These are phyloP conservation scores for Anneissia japonica DNA, from an alignment of 35 echinoderm and acorn worm genomes.

Conservation along the genomic window DNA sequence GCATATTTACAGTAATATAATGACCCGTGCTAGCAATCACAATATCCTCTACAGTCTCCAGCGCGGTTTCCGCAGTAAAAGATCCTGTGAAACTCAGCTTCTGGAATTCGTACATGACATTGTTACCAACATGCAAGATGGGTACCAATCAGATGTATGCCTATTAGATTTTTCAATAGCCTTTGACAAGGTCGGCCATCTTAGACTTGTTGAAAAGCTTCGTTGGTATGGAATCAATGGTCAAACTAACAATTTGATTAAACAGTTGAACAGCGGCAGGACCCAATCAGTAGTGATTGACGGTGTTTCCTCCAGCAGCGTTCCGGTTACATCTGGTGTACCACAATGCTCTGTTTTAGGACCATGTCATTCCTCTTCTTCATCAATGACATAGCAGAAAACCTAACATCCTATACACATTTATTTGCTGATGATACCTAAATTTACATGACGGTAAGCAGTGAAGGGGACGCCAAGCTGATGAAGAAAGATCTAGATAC, in stretches of 20 bases:
- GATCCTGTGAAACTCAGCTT: conserved; percentile 23
- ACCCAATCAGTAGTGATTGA: too few species aligned
- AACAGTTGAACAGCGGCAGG: too few species aligned
- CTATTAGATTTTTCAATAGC: conserved; percentile 12
- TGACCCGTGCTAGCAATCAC: conserved; percentile 4
- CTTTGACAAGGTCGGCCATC: conserved; percentile 11
- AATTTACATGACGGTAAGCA: too few species aligned
- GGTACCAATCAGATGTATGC: conserved; percentile 14
- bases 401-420: too few species aligned
- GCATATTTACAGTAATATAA: conserved; percentile 17
- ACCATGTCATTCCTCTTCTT: too few species aligned
- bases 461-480: too few species aligned
- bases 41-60: conserved; percentile 23
- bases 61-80: neutral
- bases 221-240: conserved; percentile 22
- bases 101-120: conserved; percentile 9
- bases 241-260: neutral
- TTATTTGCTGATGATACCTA: too few species aligned
- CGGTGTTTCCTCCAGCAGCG: too few species aligned
- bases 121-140: conserved; percentile 27
- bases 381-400: too few species aligned
- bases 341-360: too few species aligned
- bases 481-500: too few species aligned
- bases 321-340: too few species aligned
- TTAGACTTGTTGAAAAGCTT: conserved; percentile 3